Evolutionary conservation across 2,113 vertebrate genomes (phyloP).

Genomic region (Lonchura striata): DNA sequence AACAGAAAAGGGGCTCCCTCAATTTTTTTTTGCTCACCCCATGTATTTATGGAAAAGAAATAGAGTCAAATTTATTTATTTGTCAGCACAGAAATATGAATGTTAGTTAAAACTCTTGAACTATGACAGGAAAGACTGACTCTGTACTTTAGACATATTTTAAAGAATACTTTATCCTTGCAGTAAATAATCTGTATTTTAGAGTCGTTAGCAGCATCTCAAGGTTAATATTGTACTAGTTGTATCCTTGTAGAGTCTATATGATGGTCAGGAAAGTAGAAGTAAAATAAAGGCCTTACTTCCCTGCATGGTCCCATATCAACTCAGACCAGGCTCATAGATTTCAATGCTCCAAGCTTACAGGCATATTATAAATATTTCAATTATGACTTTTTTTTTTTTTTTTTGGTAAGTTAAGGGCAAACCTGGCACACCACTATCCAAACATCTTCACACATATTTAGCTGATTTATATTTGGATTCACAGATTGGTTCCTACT

Average conservation of each 20-base stretch:
- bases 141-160: background rate
- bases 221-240: background rate
- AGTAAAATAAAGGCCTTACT: background rate
- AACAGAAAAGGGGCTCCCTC: background rate
- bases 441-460: background rate
- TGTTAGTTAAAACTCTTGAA: background rate
- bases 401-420: background rate
- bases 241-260: background rate
- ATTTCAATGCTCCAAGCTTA: background rate
- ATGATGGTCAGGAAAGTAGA: background rate
- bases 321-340: background rate
- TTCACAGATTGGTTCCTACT: background rate
- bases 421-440: background rate
- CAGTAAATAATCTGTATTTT: background rate
- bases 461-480: background rate
- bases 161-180: background rate
- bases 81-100: background rate
- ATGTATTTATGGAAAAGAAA: background rate
- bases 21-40: background rate
- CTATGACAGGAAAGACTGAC: background rate
- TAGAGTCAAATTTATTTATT: background rate
- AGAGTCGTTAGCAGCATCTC: background rate
- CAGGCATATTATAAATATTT: background rate
- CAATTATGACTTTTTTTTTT: background rate
- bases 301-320: background rate